A percentile compares a stretch with the other conserved stretches of the same genome.
Conservation (phyloP, 2,797 vertebrate species). For the Eospalax fontanierii region DNA sequence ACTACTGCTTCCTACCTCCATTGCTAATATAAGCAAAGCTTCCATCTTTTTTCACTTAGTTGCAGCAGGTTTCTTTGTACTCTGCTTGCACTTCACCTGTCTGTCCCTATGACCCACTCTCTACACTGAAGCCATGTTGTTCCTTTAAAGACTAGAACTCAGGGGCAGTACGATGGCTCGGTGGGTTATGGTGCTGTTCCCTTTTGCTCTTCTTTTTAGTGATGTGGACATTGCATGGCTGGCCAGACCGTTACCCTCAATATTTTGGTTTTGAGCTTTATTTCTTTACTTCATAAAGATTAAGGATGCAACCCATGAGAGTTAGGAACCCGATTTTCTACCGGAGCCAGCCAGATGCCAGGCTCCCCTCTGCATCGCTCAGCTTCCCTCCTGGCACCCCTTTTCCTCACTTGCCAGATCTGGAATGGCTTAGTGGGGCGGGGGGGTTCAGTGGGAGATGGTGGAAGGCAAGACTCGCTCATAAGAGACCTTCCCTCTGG, state of each 20-base stretch:
- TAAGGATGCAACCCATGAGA: background rate
- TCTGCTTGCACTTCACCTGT: background rate
- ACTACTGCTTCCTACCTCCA: background rate
- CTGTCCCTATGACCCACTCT: background rate
- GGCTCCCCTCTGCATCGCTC: background rate
- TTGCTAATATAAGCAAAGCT: too few relatives aligned
- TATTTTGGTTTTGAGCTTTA: slow-evolving; percentile 21
- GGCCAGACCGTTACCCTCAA: background rate
- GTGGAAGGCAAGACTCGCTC: background rate
- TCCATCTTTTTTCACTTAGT: background rate
- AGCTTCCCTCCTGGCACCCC: background rate
- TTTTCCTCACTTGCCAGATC: background rate
- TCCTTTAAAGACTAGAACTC: background rate
- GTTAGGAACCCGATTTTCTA: background rate
- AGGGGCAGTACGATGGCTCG: background rate
- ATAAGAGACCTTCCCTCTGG: background rate
- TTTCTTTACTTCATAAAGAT: background rate
- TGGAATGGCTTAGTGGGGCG: background rate
- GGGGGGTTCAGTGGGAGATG: background rate
- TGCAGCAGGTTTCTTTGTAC: background rate
- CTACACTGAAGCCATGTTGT: background rate
- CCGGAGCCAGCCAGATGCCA: background rate
- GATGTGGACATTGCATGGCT: background rate
- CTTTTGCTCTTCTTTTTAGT: slow-evolving; percentile 9
- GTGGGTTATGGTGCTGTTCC: background rate